Evolutionary conservation across 2,797 vertebrate species (phyloP), one percentile per base, ranked within the genome.

Genomic region (Gadopsis bispinosus): DNA sequence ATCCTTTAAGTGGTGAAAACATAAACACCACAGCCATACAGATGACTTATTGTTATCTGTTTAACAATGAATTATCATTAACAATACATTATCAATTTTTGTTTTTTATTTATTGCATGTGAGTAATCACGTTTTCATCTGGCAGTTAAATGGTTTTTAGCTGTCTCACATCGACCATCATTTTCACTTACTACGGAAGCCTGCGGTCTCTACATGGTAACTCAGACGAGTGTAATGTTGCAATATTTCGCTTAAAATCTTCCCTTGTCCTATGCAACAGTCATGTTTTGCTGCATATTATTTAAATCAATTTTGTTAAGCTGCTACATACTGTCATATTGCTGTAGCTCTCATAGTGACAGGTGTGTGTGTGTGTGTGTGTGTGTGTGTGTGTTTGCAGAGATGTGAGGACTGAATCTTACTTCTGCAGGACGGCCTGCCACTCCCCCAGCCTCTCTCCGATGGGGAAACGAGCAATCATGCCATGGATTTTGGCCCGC

Each of bases 401-500:
- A 47, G 31, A 20, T n/a, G 50, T 1, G 31, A 3, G 7, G 20
- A 47, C 54, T 26, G 22, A 48, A 31, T 64, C 96, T 95, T 95
- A 99, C 98, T 97, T 99, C 93, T 99, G 98, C 83, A 99, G 95
- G 91, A 99, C 97, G 6, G 97, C 95, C 92, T 99, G 98, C 98
- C 98, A 99, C 93, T 99, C 97, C 51, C 97, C 98, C 78, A 99
- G 95, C 82, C 96, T 95, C 94, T 98, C 97, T 89, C 97, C 97
- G 20, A 99, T 97, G 81, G 98, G 98, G 85, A 98, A 99, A 79
- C 97, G 95, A 59, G 97, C 96, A 58, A 99, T 98, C 93, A 98
- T 98, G 92, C 96, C 95, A 54, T 98, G 97, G 87, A 99, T 98
- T 95, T 99, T 99, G 4, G 97, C 97, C 85, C 97, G 93, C 98